Evolutionary conservation across 1,140 invertebrate genomes (phyloP).

Genomic region (Carposina sasakii): DNA sequence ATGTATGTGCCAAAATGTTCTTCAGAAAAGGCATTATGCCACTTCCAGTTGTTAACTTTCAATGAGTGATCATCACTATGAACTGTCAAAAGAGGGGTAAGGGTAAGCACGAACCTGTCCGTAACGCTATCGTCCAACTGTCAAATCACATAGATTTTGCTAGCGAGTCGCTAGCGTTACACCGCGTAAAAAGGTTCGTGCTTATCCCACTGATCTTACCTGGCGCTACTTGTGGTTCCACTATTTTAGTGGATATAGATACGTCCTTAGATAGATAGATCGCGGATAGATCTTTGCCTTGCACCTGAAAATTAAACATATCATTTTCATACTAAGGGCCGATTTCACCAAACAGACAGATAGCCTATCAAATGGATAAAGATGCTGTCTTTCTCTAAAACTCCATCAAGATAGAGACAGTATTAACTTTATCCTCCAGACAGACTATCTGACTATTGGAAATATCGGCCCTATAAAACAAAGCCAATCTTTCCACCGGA

Average conservation of each 20-base stretch:
- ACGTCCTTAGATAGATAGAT: constrained; percentile 25
- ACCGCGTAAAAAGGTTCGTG: neutral
- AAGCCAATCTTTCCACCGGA: too few relatives aligned
- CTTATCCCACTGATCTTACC: constrained; percentile 14
- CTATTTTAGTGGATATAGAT: constrained; percentile 15
- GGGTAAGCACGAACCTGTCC: neutral
- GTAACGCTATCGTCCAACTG: neutral
- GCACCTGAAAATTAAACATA: too few relatives aligned
- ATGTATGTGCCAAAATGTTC: too few relatives aligned
- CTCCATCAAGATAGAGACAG: neutral
- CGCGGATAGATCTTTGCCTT: constrained; percentile 12
- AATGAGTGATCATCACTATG: neutral
- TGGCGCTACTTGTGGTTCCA: constrained; percentile 26
- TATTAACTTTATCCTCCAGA: neutral
- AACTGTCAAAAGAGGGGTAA: neutral
- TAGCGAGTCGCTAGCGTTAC: too few relatives aligned
- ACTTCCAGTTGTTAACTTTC: neutral
- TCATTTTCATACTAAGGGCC: constrained; percentile 1
- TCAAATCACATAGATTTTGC: too few relatives aligned
- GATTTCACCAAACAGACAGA: constrained; percentile 11
- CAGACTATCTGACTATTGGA: neutral
- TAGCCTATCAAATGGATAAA: neutral
- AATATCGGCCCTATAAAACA: too few relatives aligned
- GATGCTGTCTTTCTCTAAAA: neutral
- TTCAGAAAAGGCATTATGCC: too few relatives aligned